Base-by-base conservation (phyloP, 1,140 invertebrate genomes). In the Lerema accius region DNA sequence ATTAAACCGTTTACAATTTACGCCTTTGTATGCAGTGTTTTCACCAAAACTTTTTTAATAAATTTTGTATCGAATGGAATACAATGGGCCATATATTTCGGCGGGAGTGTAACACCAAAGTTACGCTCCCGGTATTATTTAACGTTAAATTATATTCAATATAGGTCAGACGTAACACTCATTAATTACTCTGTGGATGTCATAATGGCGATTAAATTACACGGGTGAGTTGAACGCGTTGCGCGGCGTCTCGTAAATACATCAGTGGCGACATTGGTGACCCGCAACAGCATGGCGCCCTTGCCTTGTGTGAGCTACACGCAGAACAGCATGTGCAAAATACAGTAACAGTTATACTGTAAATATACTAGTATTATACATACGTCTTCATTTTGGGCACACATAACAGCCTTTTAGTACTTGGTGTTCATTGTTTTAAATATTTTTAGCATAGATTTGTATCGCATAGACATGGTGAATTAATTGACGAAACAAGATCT, bases 221-320 rank as follows among this genome's bases (percentile, higher is more conserved):
- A 53, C 48, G 55, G 63, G 49, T 55, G 59, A 66, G 50, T 61
- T 61, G 3, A 40, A 40, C 63, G 63, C 58, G 56, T 49, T 17
- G 49, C 35, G 50, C 56, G 39, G 42, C 45, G 55, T 26, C 42
- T 66, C 64, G 64, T 66, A 66, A 66, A 66, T 66, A 66, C 35
- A 61, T 66, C 64, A 66, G 64, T 35, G 64, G 64, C 5, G 19
- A 3, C n/a, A n/a, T n/a, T n/a, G n/a, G 19, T 26, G 46, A 14
- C 9, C 64, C 50, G 15, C 59, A 46, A 42, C 58, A 50, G 32
- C 6, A 32, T 42, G 7, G 28, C 4, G 16, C 16, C 37, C 19
- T 6, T 48, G 56, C 56, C 56, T 59, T 39, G 28, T 59, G 56
- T 48, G 43, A 48, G 56, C 56, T 43, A 48, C 43, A 39, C 39